These are phyloP conservation scores for Dynastes grantii DNA, from an alignment of 2,888 invertebrate species.

Conservation along the genomic window DNA sequence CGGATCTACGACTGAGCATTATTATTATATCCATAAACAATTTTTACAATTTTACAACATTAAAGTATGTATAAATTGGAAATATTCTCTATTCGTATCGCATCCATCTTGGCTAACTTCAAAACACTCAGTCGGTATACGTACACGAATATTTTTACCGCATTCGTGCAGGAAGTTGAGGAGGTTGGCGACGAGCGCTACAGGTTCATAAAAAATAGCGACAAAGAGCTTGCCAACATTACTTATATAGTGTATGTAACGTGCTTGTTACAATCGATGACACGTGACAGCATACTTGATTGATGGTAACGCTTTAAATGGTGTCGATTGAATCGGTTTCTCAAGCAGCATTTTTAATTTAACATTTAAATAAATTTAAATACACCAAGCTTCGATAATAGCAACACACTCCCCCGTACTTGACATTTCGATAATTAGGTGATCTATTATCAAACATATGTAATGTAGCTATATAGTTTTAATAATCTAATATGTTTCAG, in stretches of 20 bases:
- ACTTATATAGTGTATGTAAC: background rate
- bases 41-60: too few relatives aligned
- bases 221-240: slow-evolving; percentile 6
- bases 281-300: background rate
- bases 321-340: background rate
- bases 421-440: too few relatives aligned
- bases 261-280: slow-evolving; percentile 9
- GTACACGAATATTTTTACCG: background rate
- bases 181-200: background rate
- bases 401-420: too few relatives aligned
- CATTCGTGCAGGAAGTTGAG: slow-evolving; percentile 6
- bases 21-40: too few relatives aligned
- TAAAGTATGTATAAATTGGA: too few relatives aligned
- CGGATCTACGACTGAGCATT: too few relatives aligned
- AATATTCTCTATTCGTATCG: background rate
- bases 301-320: background rate
- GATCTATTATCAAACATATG: too few relatives aligned
- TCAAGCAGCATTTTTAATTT: too few relatives aligned
- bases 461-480: too few relatives aligned
- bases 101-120: background rate
- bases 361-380: too few relatives aligned
- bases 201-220: background rate
- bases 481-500: too few relatives aligned
- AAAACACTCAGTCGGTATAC: background rate
- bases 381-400: too few relatives aligned